Conservation (phyloP, 2,888 invertebrate genomes). For the Aporophyla nigra region DNA sequence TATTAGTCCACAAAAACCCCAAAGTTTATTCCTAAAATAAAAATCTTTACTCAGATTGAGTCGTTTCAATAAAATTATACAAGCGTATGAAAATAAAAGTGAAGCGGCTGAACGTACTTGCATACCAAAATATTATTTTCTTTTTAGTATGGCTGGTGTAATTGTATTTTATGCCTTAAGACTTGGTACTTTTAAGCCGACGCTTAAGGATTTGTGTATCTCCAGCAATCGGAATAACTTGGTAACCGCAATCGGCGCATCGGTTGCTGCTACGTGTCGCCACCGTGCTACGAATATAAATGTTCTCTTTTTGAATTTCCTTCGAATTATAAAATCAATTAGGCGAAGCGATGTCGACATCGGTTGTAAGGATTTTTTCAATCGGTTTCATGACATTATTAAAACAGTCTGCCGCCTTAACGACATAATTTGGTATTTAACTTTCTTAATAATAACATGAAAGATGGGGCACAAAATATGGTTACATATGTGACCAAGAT, state of each 20-base stretch:
- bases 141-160: slow-evolving; percentile 51
- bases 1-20: slow-evolving; percentile 49
- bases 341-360: slow-evolving; percentile 74
- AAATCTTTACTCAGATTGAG: slow-evolving; percentile 70
- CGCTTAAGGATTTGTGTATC: slow-evolving; percentile 48
- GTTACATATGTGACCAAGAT: background rate
- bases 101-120: slow-evolving; percentile 63
- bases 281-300: slow-evolving; percentile 80
- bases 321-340: slow-evolving; percentile 87
- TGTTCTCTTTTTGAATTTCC: slow-evolving; percentile 79
- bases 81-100: slow-evolving; percentile 81
- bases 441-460: slow-evolving; percentile 3
- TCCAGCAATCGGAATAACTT: slow-evolving; percentile 58
- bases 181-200: slow-evolving; percentile 52
- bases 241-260: slow-evolving; percentile 67
- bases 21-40: slow-evolving; percentile 63
- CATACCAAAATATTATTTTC: slow-evolving; percentile 54
- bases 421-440: slow-evolving; percentile 15
- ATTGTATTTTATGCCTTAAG: slow-evolving; percentile 67
- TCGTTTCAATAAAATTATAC: slow-evolving; percentile 82
- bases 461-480: background rate
- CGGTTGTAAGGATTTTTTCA: slow-evolving; percentile 66
- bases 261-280: slow-evolving; percentile 74
- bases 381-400: slow-evolving; percentile 36
- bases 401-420: slow-evolving; percentile 22